Conservation (phyloP, 2,113 vertebrate species). For the Otus sunia region DNA sequence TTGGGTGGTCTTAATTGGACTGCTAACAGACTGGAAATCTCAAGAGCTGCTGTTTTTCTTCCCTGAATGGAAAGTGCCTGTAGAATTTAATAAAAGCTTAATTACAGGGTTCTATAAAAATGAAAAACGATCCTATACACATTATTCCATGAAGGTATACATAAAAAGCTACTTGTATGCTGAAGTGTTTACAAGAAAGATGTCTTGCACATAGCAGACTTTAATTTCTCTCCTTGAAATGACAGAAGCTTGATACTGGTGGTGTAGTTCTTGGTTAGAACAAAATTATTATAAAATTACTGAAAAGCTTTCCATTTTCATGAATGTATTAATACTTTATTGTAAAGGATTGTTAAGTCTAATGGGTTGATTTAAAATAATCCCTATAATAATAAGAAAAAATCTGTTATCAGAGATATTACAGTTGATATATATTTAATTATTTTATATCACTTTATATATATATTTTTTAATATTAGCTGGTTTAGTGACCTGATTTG, state of each 20-base stretch:
- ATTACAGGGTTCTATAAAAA: background rate
- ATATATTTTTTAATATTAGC: background rate
- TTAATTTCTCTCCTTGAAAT: background rate
- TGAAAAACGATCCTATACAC: background rate
- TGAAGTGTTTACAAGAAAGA: background rate
- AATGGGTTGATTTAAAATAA: background rate
- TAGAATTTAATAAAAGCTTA: background rate
- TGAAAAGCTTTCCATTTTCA: conserved; percentile 14
- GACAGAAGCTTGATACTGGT: background rate
- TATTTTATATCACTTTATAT: background rate
- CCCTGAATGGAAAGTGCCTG: background rate
- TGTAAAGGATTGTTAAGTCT: background rate
- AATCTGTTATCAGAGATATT: background rate
- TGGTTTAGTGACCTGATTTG: conserved; percentile 4
- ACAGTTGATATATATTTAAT: background rate
- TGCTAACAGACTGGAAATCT: background rate
- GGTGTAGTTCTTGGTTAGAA: background rate
- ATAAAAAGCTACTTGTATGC: background rate
- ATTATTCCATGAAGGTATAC: background rate
- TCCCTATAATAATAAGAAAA: background rate
- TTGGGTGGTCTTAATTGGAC: background rate
- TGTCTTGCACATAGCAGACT: background rate
- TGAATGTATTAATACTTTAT: background rate
- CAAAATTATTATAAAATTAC: background rate
- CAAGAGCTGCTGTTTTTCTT: background rate